Percentiles rank a stretch among this genome's conserved stretches.
These are phyloP conservation scores for Hemicrepidius hirtus DNA, from an alignment of 2,888 invertebrate genomes.

Conservation along the genomic window DNA sequence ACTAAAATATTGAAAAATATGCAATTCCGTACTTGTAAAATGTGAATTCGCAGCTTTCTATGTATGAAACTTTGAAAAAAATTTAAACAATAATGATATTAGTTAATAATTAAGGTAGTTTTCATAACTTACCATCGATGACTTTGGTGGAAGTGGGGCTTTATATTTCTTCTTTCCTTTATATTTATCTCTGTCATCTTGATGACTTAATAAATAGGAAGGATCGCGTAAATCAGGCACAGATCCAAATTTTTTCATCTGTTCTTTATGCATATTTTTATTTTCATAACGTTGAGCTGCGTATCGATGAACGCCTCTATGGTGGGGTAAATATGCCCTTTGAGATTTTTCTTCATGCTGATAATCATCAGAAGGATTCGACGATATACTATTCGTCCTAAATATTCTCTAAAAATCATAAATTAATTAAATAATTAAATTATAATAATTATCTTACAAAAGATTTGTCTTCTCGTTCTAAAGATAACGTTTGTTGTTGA, in stretches of 20 bases:
- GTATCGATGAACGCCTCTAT: conserved; percentile 40
- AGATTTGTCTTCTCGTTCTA: conserved; percentile 46
- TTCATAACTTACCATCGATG: conserved; percentile 55
- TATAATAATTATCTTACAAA: conserved; percentile 32
- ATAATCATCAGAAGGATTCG: conserved; percentile 51
- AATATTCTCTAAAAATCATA: conserved; percentile 48
- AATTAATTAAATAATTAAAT: background rate
- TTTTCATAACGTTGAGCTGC: conserved; percentile 53
- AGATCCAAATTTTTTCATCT: conserved; percentile 80
- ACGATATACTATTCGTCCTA: conserved; percentile 54
- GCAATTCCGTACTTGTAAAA: no score
- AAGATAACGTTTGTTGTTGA: conserved; percentile 47
- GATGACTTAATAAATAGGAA: conserved; percentile 30
- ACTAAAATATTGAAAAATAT: no score
- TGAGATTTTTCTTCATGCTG: conserved; percentile 37
- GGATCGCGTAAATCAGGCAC: conserved; percentile 80
- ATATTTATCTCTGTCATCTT: conserved; percentile 71
- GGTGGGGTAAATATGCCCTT: conserved; percentile 43
- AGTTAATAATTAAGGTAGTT: no score
- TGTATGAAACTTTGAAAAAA: no score
- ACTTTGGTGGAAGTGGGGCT: conserved; percentile 80
- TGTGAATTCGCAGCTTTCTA: no score
- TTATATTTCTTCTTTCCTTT: conserved; percentile 84
- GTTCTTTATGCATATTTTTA: conserved; percentile 57
- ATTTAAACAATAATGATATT: no score